Base-by-base conservation (phyloP, 2,888 invertebrate species). In the Eretmocerus hayati region DNA sequence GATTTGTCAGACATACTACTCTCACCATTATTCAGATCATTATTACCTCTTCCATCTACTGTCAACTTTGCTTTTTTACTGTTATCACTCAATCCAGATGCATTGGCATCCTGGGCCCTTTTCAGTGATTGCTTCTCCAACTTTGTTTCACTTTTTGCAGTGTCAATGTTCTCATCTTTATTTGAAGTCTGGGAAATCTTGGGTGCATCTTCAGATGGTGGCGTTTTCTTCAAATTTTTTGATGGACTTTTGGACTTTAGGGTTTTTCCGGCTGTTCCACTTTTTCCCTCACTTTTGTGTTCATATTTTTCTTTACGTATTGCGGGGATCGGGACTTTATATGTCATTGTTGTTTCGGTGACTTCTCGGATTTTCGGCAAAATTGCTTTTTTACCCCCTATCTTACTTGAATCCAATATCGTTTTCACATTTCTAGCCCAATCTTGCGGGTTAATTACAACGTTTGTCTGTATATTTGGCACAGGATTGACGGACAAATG, bases 271-370 rank as follows among this genome's bases (percentile, higher is more conserved):
- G 5, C 21, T 30, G 21, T 39, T 0, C 21, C 13, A 2, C 58
- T 61, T 46, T 60, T 64, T 3, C 37, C 54, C 35, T 64, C 62
- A 18, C 26, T 33, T 41, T 59, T 62, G 32, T 58, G 59, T 3
- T 58, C 46, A 15, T 9, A 11, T 43, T 67, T 67, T n/a, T 67
- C 69, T 42, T 67, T 66, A 39, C 66, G 66, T 46, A 70, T 61
- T 23, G 69, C 71, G 5, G 70, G 68, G 37, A 71, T 71, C 41
- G 71, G 71, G 55, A 71, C 69, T 60, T 71, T 71, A 42, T 69
- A 71, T 8, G 69, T 58, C 69, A 68, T 71, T 11, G 71, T 69
- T 4, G 71, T 70, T 39, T 66, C 66, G 8, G 70, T 70, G 11
- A 66, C 66, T 53, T 69, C 69, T 42, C 64, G 62, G 16, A 49